Percentiles rank a stretch among this genome's conserved stretches.
Conservation (phyloP, 2,888 invertebrate species). For the Cylloceria caligata region DNA sequence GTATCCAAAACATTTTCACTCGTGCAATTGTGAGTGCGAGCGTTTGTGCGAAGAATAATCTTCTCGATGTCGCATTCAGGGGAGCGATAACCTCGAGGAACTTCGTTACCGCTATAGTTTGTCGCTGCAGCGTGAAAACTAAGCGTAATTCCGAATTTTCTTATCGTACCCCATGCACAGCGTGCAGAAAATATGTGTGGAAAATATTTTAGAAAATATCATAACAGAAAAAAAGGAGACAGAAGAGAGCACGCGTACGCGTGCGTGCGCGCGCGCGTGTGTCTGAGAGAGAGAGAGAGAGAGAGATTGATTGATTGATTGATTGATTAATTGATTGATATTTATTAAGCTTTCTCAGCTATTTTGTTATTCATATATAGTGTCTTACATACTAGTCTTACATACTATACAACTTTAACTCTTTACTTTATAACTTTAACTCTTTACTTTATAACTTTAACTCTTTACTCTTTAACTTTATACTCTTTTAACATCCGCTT, state of each 20-base stretch:
- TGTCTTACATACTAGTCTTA: too few species aligned
- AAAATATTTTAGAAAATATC: not conserved
- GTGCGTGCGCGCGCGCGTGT: too few species aligned
- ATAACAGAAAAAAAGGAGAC: not conserved
- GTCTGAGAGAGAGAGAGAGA: not conserved
- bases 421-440: too few species aligned
- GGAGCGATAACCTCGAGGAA: conserved; percentile 54
- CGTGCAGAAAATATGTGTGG: conserved; percentile 9
- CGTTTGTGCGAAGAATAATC: conserved; percentile 41
- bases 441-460: too few species aligned
- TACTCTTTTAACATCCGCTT: too few species aligned
- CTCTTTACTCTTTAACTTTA: too few species aligned
- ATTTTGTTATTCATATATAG: too few species aligned
- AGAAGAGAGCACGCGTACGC: too few species aligned
- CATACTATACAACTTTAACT: too few species aligned
- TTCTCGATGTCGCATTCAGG: not conserved
- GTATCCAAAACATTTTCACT: conserved; percentile 1
- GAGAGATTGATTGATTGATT: too few species aligned
- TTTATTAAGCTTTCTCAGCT: too few species aligned
- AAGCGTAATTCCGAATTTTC: not conserved
- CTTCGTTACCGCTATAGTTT: conserved; percentile 28
- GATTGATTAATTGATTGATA: too few species aligned
- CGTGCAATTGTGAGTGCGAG: not conserved
- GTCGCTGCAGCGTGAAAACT: not conserved
- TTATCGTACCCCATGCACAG: not conserved